A percentile compares a stretch with the other conserved stretches of the same genome.
These are phyloP conservation scores for Rhynchopsitta pachyrhyncha DNA, from an alignment of 2,113 vertebrate genomes.

Conservation along the genomic window DNA sequence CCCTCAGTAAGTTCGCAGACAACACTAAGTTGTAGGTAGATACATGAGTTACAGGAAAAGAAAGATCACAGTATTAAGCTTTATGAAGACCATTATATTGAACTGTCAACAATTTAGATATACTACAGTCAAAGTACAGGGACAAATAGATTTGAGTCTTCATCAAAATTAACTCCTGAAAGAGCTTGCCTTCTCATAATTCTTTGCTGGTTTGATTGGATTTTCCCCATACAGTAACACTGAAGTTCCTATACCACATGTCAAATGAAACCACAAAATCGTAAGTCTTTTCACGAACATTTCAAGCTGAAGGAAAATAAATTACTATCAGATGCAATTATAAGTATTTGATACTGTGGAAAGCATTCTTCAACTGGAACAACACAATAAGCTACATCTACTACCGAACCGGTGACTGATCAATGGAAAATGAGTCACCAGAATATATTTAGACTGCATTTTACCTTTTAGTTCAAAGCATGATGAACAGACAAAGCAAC, in stretches of 20 bases:
- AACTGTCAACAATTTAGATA: not conserved
- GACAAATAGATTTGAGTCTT: not conserved
- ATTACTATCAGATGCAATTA: not conserved
- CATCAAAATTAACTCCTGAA: not conserved
- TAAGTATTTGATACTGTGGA: not conserved
- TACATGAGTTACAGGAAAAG: not conserved
- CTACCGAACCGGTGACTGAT: not conserved
- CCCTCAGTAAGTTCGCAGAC: not conserved
- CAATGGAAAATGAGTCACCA: not conserved
- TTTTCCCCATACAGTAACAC: not conserved
- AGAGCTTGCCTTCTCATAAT: not conserved
- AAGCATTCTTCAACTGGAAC: not conserved
- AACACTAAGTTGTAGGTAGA: not conserved
- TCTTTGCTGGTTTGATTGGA: not conserved
- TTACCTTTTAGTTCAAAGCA: not conserved
- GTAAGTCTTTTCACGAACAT: not conserved
- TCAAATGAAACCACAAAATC: not conserved
- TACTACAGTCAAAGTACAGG: not conserved
- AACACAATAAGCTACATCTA: not conserved
- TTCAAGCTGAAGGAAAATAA: not conserved
- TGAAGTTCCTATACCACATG: not conserved
- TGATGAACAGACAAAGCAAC: not conserved
- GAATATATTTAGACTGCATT: not conserved
- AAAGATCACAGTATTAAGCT: not conserved
- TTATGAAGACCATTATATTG: not conserved